A percentile compares a stretch with the other conserved stretches of the same genome.
Evolutionary conservation across 2,113 vertebrate genomes (phyloP).

Genomic region (Raphicerus campestris): DNA sequence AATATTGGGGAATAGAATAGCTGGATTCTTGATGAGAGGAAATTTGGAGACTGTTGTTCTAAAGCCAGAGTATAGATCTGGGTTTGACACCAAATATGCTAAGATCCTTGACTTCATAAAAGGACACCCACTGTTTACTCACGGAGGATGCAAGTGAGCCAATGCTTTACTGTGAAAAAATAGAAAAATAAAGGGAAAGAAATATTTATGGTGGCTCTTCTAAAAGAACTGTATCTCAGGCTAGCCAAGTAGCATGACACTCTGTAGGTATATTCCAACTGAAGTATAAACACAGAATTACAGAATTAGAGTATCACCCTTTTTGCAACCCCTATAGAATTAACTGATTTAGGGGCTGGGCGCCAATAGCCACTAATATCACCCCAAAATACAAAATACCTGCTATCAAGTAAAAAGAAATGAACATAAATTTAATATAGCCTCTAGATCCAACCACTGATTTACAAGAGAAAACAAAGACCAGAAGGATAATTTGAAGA

Average conservation of each 20-base stretch:
- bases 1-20: neutral
- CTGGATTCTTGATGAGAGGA: neutral
- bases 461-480: neutral
- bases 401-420: neutral
- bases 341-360: neutral
- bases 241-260: neutral
- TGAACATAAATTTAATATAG: neutral
- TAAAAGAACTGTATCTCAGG: neutral
- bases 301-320: neutral
- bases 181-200: neutral
- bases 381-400: neutral
- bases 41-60: neutral
- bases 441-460: neutral
- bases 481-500: neutral
- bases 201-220: neutral
- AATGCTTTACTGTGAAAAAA: neutral
- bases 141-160: neutral
- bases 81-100: neutral
- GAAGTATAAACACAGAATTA: neutral
- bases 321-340: neutral
- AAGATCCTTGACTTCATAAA: neutral
- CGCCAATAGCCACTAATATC: neutral
- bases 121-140: neutral
- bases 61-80: neutral
- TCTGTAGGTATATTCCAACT: neutral